Evolutionary conservation across 2,888 invertebrate species (phyloP), one percentile per base, ranked within the genome.

Genomic region (Trypoxylon attenuatum): DNA sequence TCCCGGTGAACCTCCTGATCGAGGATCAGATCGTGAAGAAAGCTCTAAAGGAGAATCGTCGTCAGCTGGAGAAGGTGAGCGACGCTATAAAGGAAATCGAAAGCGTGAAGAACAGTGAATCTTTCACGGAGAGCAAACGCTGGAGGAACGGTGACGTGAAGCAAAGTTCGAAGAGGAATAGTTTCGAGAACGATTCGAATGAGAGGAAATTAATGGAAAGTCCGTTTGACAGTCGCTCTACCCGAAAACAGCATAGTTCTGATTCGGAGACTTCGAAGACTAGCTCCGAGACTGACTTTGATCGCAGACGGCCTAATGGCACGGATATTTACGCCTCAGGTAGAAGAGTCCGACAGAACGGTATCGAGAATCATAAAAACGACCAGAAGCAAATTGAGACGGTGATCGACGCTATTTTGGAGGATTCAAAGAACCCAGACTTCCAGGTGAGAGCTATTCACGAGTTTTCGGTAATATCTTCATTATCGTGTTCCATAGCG

Each of bases 381-480:
- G 88, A 88, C 73, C 87, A 88, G 75, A 87, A 87, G 65, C 85
- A 87, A 56, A 87, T 87, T 53, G 88, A 88, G 69, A 87, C 86
- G 58, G 87, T 87, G 41, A 87, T 87, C 62, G 87, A 87, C 49
- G 87, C 87, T 5, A 87, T 86, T 54, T 79, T 87, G 21, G 85
- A 87, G 61, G 86, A 87, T 55, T 87, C 87, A 15, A 87, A 87
- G 52, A 87, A 86, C 70, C 86, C 87, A 1, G 87, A 88, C 15
- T 88, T 88, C 70, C 87, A 87, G 82, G 88, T 88, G 52, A 47
- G 62, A n/a, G n/a, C n/a, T n/a, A n/a, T n/a, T n/a, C n/a, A n/a
- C n/a, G n/a, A n/a, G n/a, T n/a, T n/a, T n/a, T n/a, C 2, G 10
- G 2, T n/a, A 5, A 33, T 33, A 13, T 25, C 13, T n/a, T 13